Conservation (phyloP, 1,140 invertebrate species). For the Tetragnatha versicolor region DNA sequence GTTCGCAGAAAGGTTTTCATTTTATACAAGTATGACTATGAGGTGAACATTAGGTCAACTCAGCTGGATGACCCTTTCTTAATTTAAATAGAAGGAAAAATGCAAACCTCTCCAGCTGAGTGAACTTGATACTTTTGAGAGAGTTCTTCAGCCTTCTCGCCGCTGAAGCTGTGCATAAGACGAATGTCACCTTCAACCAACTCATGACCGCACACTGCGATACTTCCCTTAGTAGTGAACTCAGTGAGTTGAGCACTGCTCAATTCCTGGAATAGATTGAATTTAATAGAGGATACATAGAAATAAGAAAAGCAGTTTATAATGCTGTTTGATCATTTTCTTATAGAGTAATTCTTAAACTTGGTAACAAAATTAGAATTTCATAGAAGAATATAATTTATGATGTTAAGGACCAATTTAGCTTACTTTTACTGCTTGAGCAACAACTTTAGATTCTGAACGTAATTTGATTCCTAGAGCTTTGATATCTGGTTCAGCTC, state of each 20-base stretch:
- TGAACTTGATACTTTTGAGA: constrained; percentile 85
- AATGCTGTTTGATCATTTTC: too few species aligned
- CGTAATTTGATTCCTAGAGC: constrained; percentile 86
- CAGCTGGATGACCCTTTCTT: too few species aligned
- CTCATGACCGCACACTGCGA: constrained; percentile 77
- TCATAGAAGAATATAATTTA: too few species aligned
- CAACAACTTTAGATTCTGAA: constrained; percentile 87
- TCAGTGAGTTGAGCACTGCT: constrained; percentile 81
- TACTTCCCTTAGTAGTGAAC: constrained; percentile 76
- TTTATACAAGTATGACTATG: too few species aligned
- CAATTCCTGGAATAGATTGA: constrained; percentile 66
- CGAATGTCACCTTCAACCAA: constrained; percentile 83
- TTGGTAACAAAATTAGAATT: too few species aligned
- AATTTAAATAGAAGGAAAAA: too few species aligned
- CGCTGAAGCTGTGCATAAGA: constrained; percentile 79
- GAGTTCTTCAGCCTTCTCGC: constrained; percentile 69
- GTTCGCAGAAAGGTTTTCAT: too few species aligned
- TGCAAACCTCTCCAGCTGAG: constrained; percentile 78
- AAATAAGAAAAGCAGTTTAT: too few species aligned
- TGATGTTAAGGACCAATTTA: too few species aligned
- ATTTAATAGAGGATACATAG: background rate
- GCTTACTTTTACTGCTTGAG: constrained; percentile 76
- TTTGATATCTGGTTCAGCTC: constrained; percentile 93
- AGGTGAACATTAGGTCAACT: too few species aligned
- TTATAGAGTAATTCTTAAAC: too few species aligned